Conservation (phyloP, 30 jellyfish, hydroid and myxozoan species). For the Euphysa ruthae region DNA sequence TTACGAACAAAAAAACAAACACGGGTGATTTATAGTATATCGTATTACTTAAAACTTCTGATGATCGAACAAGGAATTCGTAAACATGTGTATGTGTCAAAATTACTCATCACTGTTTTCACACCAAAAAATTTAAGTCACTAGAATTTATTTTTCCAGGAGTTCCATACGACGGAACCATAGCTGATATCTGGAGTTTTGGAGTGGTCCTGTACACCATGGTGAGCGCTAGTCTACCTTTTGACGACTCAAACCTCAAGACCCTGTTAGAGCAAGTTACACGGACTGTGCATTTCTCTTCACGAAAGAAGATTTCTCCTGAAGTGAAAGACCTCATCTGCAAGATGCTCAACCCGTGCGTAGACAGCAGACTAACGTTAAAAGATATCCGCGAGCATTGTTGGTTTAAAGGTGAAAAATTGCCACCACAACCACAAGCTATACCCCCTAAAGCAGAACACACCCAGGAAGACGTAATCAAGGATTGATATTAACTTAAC, state of each 20-base stretch:
- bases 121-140: no score
- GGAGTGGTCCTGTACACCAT: slow-evolving; percentile 92
- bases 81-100: no score
- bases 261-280: slow-evolving; percentile 94
- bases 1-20: no score
- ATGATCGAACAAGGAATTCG: no score
- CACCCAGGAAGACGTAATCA: no score
- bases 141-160: neutral
- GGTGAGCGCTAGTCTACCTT: slow-evolving; percentile 98
- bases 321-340: slow-evolving; percentile 82
- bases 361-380: slow-evolving; percentile 36
- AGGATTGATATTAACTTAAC: no score
- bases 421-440: slow-evolving; percentile 27
- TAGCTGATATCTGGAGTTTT: slow-evolving; percentile 92
- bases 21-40: no score
- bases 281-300: slow-evolving; percentile 91
- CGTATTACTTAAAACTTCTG: no score
- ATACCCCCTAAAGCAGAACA: no score
- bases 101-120: no score
- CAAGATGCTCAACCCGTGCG: slow-evolving; percentile 82
- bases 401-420: slow-evolving; percentile 78
- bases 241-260: slow-evolving; percentile 90
- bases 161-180: slow-evolving; percentile 83
- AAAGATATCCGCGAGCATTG: slow-evolving; percentile 69
- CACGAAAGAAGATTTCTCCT: slow-evolving; percentile 86